A percentile compares a stretch with the other conserved stretches of the same genome.
Evolutionary conservation across 2,888 invertebrate species (phyloP).

Genomic region (Smittia aterrima): DNA sequence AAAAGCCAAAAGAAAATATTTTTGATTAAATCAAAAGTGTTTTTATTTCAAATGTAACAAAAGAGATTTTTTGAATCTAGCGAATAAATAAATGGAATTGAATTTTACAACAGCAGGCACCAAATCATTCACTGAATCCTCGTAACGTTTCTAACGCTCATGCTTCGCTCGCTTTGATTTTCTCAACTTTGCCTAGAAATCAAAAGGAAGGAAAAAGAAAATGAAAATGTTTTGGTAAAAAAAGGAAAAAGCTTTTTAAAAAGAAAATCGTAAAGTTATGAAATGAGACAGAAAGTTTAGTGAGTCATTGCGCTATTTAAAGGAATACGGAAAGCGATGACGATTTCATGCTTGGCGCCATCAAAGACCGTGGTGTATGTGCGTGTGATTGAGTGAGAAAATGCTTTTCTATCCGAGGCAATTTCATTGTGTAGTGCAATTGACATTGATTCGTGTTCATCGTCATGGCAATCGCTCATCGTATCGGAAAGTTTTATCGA

Average conservation of each 20-base stretch:
- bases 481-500: no score
- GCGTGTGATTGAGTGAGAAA: not conserved
- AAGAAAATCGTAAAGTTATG: not conserved
- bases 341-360: not conserved
- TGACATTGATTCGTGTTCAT: no score
- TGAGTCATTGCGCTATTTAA: not conserved
- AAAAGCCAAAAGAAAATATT: no score
- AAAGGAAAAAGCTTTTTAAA: not conserved
- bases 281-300: not conserved
- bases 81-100: no score
- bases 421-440: not conserved
- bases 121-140: not conserved
- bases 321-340: no score
- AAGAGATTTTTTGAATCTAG: no score
- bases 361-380: not conserved
- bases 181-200: constrained; percentile 18
- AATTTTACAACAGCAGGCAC: not conserved
- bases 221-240: not conserved
- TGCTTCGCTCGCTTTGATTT: constrained; percentile 11
- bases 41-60: no score
- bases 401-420: not conserved
- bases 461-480: no score
- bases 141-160: not conserved
- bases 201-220: not conserved
- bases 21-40: no score